A percentile compares a stretch with the other conserved stretches of the same genome.
Evolutionary conservation across 1,140 invertebrate genomes (phyloP).

Genomic region (Sycophila sp.): DNA sequence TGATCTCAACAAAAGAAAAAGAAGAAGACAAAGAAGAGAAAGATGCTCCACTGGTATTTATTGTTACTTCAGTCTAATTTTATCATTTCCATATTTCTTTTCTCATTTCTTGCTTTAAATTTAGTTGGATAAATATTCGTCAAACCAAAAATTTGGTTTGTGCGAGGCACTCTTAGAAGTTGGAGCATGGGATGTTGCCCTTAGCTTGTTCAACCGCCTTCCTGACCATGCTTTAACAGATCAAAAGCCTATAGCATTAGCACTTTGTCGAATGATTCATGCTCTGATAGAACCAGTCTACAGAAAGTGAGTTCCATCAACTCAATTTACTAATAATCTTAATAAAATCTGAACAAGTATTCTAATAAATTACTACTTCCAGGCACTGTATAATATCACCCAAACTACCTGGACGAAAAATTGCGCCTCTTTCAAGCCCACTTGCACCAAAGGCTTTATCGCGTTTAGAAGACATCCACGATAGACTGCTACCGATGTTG

Average conservation of each 20-base stretch:
- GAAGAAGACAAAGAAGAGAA: constrained; percentile 81
- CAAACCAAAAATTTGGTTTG: constrained; percentile 94
- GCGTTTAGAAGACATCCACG: constrained; percentile 78
- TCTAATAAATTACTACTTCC: constrained; percentile 43
- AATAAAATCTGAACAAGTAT: neutral
- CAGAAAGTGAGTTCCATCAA: constrained; percentile 70
- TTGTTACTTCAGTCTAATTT: constrained; percentile 21
- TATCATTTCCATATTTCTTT: neutral
- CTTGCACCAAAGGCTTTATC: constrained; percentile 71
- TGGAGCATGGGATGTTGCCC: constrained; percentile 90
- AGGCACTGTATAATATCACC: constrained; percentile 78
- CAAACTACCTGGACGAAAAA: constrained; percentile 72
- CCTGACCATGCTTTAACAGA: constrained; percentile 85
- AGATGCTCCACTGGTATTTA: constrained; percentile 70
- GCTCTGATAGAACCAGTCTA: constrained; percentile 90
- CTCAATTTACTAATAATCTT: neutral
- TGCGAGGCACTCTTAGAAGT: constrained; percentile 88
- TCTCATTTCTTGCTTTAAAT: neutral
- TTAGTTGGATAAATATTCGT: constrained; percentile 72
- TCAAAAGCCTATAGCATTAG: constrained; percentile 81
- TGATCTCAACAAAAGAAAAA: constrained; percentile 86
- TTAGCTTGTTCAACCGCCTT: constrained; percentile 80
- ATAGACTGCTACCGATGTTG: constrained; percentile 88
- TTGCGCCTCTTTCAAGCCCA: constrained; percentile 69
- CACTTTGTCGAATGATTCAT: constrained; percentile 85